phyloP scores from a whole-genome alignment of 64 coral and sea anemone species.

The Porites australiensis region DNA sequence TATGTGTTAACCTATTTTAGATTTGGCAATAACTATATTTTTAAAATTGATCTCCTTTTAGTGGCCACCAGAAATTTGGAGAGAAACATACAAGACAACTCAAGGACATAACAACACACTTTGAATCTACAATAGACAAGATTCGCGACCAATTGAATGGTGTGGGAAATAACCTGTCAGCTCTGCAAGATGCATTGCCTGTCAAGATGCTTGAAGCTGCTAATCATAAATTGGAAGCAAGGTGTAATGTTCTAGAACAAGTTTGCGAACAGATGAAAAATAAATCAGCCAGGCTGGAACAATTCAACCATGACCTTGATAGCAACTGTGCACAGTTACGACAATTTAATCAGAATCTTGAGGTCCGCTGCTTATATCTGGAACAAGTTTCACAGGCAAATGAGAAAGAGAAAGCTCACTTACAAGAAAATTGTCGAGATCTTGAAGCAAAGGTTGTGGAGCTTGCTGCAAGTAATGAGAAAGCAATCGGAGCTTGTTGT shows the following conservation, averaged over 20 bases:
- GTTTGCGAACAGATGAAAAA: slow-evolving; percentile 81
- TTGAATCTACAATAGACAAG: slow-evolving; percentile 73
- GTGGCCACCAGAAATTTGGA: slow-evolving; percentile 45
- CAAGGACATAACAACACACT: slow-evolving; percentile 65
- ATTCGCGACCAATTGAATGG: slow-evolving; percentile 59
- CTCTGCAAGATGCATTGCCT: slow-evolving; percentile 85
- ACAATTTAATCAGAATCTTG: slow-evolving; percentile 82
- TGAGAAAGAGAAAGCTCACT: slow-evolving; percentile 51
- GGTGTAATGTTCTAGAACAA: slow-evolving; percentile 87
- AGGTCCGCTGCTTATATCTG: slow-evolving; percentile 82
- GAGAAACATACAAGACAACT: slow-evolving; percentile 74
- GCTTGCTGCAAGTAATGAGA: slow-evolving; percentile 68
- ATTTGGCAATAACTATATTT: neutral
- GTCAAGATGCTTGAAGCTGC: slow-evolving; percentile 88
- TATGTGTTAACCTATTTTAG: too few relatives aligned
- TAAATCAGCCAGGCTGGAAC: slow-evolving; percentile 77
- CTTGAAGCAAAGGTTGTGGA: slow-evolving; percentile 68
- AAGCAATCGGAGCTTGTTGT: slow-evolving; percentile 46
- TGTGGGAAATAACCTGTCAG: slow-evolving; percentile 61
- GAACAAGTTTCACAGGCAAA: slow-evolving; percentile 54
- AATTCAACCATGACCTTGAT: slow-evolving; percentile 77
- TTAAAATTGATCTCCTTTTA: slow-evolving; percentile 21
- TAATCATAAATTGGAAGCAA: slow-evolving; percentile 80
- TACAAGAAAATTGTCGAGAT: slow-evolving; percentile 45
- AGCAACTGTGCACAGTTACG: slow-evolving; percentile 66